Conservation (phyloP, 2,113 vertebrate genomes). For the Scomber japonicus region DNA sequence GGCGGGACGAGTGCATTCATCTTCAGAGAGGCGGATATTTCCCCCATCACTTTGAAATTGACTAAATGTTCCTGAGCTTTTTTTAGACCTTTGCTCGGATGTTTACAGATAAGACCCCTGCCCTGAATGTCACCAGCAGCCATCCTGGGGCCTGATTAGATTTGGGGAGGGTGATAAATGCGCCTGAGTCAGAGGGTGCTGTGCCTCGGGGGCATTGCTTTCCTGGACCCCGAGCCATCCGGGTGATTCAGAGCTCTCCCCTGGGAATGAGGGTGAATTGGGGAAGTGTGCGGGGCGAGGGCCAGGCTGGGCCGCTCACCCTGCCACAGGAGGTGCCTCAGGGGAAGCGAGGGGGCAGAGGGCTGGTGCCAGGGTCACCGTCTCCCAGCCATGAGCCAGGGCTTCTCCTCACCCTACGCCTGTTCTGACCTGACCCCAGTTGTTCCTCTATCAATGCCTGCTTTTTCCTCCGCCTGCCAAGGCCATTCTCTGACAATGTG, state of each 20-base stretch:
- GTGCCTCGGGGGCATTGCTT: constrained; percentile 72
- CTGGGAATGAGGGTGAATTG: constrained; percentile 77
- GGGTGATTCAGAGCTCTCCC: constrained; percentile 77
- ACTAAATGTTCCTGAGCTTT: constrained; percentile 77
- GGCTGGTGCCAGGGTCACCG: constrained; percentile 88
- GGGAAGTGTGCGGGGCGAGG: constrained; percentile 82
- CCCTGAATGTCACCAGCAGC: constrained; percentile 80
- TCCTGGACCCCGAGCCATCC: constrained; percentile 66
- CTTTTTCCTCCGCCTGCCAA: constrained; percentile 78
- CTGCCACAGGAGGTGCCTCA: constrained; percentile 86
- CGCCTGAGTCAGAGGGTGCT: constrained; percentile 82
- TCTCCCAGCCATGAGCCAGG: constrained; percentile 76
- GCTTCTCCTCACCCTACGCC: constrained; percentile 82
- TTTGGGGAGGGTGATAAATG: constrained; percentile 86
- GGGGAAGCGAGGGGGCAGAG: constrained; percentile 89
- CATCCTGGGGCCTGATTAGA: constrained; percentile 83
- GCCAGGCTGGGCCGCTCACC: constrained; percentile 78
- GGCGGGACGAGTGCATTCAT: constrained; percentile 66
- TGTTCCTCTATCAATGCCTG: constrained; percentile 85
- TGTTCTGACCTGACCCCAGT: constrained; percentile 87
- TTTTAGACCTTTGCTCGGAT: constrained; percentile 85
- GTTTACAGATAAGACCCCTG: constrained; percentile 86
- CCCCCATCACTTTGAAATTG: constrained; percentile 75
- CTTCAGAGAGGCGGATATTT: constrained; percentile 77
- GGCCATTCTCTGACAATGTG: constrained; percentile 66